These are phyloP conservation scores for Chloebia gouldiae DNA, from an alignment of 2,113 vertebrate genomes.

Conservation along the genomic window DNA sequence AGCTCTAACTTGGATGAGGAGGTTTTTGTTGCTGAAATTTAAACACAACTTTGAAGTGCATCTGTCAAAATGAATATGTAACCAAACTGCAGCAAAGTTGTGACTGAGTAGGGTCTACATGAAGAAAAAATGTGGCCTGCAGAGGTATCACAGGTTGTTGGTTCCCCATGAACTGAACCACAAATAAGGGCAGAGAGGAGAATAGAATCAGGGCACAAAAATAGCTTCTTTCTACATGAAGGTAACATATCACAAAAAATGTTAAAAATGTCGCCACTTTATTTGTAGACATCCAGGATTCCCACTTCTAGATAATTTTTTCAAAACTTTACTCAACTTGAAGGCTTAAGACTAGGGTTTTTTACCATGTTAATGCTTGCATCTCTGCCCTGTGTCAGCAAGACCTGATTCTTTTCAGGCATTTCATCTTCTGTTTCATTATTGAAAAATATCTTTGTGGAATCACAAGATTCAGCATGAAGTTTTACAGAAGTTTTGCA, in stretches of 20 bases:
- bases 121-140: not conserved
- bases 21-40: not conserved
- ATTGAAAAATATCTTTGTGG: not conserved
- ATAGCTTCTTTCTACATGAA: not conserved
- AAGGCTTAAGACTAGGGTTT: not conserved
- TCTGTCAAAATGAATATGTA: not conserved
- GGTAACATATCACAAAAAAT: fast-evolving
- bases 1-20: not conserved
- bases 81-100: not conserved
- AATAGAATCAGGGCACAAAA: not conserved
- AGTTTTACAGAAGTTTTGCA: not conserved
- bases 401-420: not conserved
- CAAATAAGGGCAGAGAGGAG: not conserved
- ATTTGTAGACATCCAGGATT: not conserved
- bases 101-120: not conserved
- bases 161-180: not conserved
- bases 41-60: not conserved
- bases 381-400: not conserved
- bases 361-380: not conserved
- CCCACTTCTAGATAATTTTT: not conserved
- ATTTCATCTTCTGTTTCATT: not conserved
- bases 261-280: not conserved
- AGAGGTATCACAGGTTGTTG: not conserved
- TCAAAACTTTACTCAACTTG: not conserved
- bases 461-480: not conserved